Evolutionary conservation across 2,888 invertebrate species (phyloP), one percentile per base, ranked within the genome.

Genomic region (Cistogaster globosa): DNA sequence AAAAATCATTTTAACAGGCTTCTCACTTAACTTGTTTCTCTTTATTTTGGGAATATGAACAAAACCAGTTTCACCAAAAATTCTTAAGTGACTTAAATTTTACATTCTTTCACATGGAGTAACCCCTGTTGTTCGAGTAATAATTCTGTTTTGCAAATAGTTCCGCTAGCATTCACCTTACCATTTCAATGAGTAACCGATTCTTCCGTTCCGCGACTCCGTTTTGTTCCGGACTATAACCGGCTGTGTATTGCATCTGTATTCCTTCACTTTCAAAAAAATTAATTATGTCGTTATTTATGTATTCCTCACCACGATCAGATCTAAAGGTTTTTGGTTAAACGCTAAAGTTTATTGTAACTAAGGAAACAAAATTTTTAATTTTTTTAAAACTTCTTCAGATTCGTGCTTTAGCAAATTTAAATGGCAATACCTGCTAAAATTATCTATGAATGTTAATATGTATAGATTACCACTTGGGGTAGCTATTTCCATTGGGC

Each of bases 141-240:
- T 16, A 4, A 38, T 58, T 20, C 77, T 18, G 55, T 38, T 38
- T 38, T 38, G 38, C 7, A 38, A 11, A 38, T 38, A 38, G 38
- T 38, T 38, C 38, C 7, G 11, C 26, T 18, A 86, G 58, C 72
- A 87, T 81, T 20, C 87, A 87, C 16, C 83, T 75, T 45, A 78
- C 78, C 67, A 83, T 83, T 71, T 86, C 83, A 55, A 87, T 58
- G 1, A 87, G 51, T 16, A 80, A 77, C 2, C 81, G 69, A 55
- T 87, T 87, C 57, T 83, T 86, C 7, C 81, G 63, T 74, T 86
- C 84, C 11, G 38, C 38, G 8, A 38, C 38, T 38, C 38, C 38
- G 38, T 38, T 38, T 6, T 38, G 38, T 38, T 38, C 76, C 14
- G 80, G 86, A 45, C 48, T 16, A 48, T 48, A 48, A n/a, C 65